These are phyloP conservation scores for Otocyon megalotis DNA, from an alignment of 2,113 vertebrate species.

Conservation along the genomic window DNA sequence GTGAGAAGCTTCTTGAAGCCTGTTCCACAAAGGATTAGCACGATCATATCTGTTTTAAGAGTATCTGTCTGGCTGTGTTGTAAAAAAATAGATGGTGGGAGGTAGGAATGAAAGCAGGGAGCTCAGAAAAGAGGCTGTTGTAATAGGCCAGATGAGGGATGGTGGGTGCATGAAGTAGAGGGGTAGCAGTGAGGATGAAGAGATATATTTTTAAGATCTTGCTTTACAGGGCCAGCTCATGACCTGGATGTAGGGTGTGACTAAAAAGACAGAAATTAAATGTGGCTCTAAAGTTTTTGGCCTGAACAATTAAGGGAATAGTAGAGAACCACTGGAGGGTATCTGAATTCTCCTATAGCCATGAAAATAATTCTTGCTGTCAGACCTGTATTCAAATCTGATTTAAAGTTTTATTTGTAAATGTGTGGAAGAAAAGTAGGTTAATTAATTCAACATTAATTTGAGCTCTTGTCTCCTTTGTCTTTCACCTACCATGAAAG, in stretches of 20 bases:
- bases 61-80: neutral
- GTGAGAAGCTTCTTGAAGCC: neutral
- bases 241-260: neutral
- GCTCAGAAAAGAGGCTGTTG: neutral
- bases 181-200: neutral
- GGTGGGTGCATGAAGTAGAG: neutral
- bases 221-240: neutral
- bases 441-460: neutral
- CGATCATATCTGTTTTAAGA: neutral
- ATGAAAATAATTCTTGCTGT: neutral
- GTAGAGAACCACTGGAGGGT: neutral
- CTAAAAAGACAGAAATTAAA: neutral
- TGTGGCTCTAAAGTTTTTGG: neutral
- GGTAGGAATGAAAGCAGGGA: neutral
- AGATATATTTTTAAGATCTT: neutral
- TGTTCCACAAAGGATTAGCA: neutral
- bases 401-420: neutral
- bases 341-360: neutral
- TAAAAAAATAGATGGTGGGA: neutral
- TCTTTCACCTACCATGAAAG: neutral
- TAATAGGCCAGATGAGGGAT: neutral
- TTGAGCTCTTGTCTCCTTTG: neutral
- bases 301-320: too few species aligned
- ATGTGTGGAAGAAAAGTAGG: neutral
- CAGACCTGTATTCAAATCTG: neutral